phyloP scores from a whole-genome alignment of 2,113 vertebrate species.

The Stegastes partitus region DNA sequence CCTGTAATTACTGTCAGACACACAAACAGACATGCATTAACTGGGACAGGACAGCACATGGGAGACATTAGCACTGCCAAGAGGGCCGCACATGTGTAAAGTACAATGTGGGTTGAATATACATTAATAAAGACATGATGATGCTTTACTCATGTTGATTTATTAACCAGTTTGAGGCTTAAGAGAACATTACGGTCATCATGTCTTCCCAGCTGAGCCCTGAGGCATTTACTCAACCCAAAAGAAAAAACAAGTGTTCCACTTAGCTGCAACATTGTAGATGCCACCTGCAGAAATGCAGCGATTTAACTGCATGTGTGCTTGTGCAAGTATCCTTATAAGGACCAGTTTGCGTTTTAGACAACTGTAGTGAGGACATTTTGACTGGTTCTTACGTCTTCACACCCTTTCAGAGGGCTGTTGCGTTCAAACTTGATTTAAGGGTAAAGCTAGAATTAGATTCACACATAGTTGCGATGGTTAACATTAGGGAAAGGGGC shows the following conservation, averaged over 20 bases:
- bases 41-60: constrained; percentile 62
- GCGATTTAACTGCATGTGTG: not conserved
- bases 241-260: constrained; percentile 18
- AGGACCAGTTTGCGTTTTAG: no score
- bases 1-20: constrained; percentile 74
- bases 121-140: constrained; percentile 48
- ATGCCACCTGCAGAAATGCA: constrained; percentile 30
- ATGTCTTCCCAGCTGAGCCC: not conserved
- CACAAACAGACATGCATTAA: constrained; percentile 48
- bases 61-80: constrained; percentile 63
- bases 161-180: constrained; percentile 42
- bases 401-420: no score
- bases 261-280: constrained; percentile 3
- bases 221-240: not conserved
- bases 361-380: no score
- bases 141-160: constrained; percentile 54
- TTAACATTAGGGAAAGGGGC: no score
- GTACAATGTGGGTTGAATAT: constrained; percentile 34
- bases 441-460: no score
- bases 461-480: no score
- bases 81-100: constrained; percentile 54
- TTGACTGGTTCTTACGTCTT: no score
- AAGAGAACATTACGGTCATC: constrained; percentile 51
- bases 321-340: not conserved
- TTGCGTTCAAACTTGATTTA: no score